Evolutionary conservation across 1,140 invertebrate species (phyloP).

Genomic region (Drosophila bocki): DNA sequence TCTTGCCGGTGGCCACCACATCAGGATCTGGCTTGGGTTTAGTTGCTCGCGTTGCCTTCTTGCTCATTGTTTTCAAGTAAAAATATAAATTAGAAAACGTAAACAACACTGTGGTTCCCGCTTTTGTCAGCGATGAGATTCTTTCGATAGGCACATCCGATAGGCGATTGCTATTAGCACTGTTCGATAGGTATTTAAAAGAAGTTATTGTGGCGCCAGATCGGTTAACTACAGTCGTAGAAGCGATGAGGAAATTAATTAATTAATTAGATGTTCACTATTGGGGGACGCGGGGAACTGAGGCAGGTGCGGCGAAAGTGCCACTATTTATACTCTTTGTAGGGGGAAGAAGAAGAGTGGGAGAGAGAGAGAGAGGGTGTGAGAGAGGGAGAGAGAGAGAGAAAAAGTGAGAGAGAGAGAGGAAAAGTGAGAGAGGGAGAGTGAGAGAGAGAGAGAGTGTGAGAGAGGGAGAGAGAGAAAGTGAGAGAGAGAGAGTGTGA

Average conservation of each 20-base stretch:
- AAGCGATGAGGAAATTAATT: background rate
- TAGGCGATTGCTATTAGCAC: background rate
- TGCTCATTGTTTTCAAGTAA: conserved; percentile 53
- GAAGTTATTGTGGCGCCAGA: no score
- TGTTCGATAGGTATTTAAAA: background rate
- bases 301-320: background rate
- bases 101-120: conserved; percentile 17
- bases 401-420: background rate
- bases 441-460: no score
- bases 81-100: background rate
- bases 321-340: background rate
- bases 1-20: conserved; percentile 10
- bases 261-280: background rate
- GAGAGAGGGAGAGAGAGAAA: background rate
- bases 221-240: no score
- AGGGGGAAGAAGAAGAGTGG: no score
- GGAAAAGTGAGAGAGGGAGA: background rate
- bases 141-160: background rate
- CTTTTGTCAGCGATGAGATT: conserved; percentile 4
- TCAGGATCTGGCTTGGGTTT: conserved; percentile 69
- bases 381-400: background rate
- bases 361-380: background rate
- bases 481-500: background rate
- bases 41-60: conserved; percentile 54
- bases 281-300: background rate